Percentiles rank a stretch among this genome's conserved stretches.
Evolutionary conservation across 1,140 invertebrate genomes (phyloP).

Genomic region (Aphis gossypii): DNA sequence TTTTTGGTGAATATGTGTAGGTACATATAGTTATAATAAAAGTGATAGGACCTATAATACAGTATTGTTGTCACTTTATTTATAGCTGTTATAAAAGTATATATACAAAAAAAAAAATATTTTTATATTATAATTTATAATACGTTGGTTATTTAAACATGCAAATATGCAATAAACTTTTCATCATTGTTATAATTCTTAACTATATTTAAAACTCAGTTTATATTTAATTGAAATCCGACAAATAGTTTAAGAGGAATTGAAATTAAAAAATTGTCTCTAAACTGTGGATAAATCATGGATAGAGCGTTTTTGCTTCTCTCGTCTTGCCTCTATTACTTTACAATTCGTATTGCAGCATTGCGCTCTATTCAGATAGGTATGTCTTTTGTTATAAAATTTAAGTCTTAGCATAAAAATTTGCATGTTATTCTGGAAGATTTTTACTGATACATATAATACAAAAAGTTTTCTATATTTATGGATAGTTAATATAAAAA

Average conservation of each 20-base stretch:
- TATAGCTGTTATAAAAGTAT: not conserved
- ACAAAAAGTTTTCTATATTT: not conserved
- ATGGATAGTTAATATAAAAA: not conserved
- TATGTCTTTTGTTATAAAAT: not conserved
- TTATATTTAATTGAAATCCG: not conserved
- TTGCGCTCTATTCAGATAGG: not conserved
- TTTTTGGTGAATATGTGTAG: too few species aligned
- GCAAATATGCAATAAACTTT: not conserved
- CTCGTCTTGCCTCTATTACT: not conserved
- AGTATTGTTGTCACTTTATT: not conserved
- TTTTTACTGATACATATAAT: not conserved
- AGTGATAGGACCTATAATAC: too few species aligned
- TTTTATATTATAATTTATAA: not conserved
- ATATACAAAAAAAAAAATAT: not conserved
- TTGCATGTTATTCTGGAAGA: not conserved
- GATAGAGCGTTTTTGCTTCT: not conserved
- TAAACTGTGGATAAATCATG: not conserved
- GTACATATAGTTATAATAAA: too few species aligned
- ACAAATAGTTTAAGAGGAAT: not conserved
- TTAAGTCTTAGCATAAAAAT: not conserved
- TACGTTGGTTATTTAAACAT: not conserved
- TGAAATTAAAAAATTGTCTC: not conserved
- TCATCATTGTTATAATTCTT: too few species aligned
- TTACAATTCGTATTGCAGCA: not conserved
- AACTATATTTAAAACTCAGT: not conserved